Conservation (phyloP, 2,113 vertebrate species). For the Felis chaus region DNA sequence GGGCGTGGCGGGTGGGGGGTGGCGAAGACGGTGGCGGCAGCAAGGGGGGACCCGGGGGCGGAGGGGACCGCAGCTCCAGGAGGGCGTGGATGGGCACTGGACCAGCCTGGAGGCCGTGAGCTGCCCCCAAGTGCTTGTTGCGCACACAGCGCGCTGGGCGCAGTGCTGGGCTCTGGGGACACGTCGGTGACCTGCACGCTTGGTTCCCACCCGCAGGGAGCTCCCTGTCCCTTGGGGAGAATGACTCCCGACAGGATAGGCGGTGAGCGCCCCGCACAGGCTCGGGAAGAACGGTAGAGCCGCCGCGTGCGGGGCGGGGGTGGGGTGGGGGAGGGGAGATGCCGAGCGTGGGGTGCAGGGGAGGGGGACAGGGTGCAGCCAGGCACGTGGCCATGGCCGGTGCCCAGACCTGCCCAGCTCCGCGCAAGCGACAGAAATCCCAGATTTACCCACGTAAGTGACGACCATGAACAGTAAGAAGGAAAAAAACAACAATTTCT, state of each 20-base stretch:
- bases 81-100: not conserved
- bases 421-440: not conserved
- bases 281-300: not conserved
- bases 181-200: not conserved
- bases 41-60: accelerated
- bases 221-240: not conserved
- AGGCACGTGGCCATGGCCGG: not conserved
- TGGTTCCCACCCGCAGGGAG: not conserved
- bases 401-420: not conserved
- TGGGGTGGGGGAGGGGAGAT: not conserved
- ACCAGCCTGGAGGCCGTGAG: not conserved
- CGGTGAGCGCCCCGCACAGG: not conserved
- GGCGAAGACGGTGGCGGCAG: not conserved
- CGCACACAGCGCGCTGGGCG: not conserved
- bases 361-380: not conserved
- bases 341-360: not conserved
- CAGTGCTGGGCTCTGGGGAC: not conserved
- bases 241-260: not conserved
- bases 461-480: not conserved
- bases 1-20: not conserved
- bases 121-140: not conserved
- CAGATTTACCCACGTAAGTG: not conserved
- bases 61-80: not conserved
- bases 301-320: no score
- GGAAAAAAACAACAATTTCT: not conserved